A percentile compares a stretch with the other conserved stretches of the same genome.
These are phyloP conservation scores for Crocallis elinguaria DNA, from an alignment of 2,888 invertebrate species.

Conservation along the genomic window DNA sequence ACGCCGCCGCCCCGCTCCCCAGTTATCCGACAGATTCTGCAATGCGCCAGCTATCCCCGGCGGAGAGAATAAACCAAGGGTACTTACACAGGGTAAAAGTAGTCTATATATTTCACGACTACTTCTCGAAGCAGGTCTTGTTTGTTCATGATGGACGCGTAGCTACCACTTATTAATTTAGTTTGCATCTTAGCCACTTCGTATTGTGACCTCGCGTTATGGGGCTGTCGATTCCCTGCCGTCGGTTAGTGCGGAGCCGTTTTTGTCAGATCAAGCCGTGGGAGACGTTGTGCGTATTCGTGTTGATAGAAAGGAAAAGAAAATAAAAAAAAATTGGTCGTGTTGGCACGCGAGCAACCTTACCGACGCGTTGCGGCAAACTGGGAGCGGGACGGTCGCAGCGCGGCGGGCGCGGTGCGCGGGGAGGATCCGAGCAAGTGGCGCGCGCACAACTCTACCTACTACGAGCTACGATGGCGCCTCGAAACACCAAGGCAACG, in stretches of 20 bases:
- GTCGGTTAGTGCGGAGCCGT: conserved; percentile 68
- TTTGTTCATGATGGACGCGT: conserved; percentile 87
- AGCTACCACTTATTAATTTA: conserved; percentile 85
- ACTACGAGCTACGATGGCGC: conserved; percentile 80
- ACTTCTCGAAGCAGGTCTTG: conserved; percentile 88
- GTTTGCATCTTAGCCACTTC: conserved; percentile 81
- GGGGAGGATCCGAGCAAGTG: conserved; percentile 68
- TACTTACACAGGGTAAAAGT: conserved; percentile 89
- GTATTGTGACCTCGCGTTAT: conserved; percentile 55
- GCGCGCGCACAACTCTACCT: conserved; percentile 81
- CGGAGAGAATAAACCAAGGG: conserved; percentile 33
- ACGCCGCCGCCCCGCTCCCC: conserved; percentile 47
- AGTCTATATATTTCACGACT: conserved; percentile 89
- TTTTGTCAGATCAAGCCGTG: conserved; percentile 58
- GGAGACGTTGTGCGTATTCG: conserved; percentile 64
- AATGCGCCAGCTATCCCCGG: conserved; percentile 56
- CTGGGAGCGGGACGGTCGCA: conserved; percentile 75
- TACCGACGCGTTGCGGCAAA: conserved; percentile 82
- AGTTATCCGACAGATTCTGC: conserved; percentile 51
- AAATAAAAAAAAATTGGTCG: conserved; percentile 44
- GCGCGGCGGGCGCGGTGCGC: conserved; percentile 62
- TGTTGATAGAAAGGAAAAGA: conserved; percentile 59
- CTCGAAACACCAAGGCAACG: conserved; percentile 77
- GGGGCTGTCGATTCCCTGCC: conserved; percentile 68
- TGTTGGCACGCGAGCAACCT: conserved; percentile 72